Conservation (phyloP, 2,113 vertebrate species). For the Seriola quinqueradiata region DNA sequence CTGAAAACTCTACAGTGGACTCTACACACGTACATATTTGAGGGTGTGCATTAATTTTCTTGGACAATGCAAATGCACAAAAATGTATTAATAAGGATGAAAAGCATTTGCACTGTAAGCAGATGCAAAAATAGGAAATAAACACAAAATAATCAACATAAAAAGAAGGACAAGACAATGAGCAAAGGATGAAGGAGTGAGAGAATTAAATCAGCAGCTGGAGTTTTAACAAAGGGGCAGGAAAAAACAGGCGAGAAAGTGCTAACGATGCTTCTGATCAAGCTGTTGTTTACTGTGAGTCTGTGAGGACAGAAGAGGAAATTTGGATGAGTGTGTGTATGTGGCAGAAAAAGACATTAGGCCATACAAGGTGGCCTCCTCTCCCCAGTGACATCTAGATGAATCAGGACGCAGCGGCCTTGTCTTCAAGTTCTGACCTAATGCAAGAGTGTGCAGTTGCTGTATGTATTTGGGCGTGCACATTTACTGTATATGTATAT, state of each 20-base stretch:
- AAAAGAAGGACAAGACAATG: conserved; percentile 19
- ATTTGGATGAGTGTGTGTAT: neutral
- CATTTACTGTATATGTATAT: conserved; percentile 12
- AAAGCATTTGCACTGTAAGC: neutral
- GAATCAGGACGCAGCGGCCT: conserved; percentile 23
- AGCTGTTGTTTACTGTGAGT: conserved; percentile 43
- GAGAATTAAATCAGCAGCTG: conserved; percentile 10
- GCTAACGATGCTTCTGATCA: conserved; percentile 46
- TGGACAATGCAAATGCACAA: neutral
- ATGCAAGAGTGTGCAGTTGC: neutral
- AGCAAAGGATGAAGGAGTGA: neutral
- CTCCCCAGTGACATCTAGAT: neutral
- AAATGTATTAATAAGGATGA: neutral
- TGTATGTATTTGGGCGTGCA: conserved; percentile 19
- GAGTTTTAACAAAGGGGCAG: neutral
- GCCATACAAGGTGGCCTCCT: neutral
- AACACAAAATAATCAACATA: conserved; percentile 18
- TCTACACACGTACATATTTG: neutral
- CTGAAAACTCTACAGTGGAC: neutral
- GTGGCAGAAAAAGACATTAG: neutral
- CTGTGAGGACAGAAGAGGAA: neutral
- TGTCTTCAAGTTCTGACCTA: neutral
- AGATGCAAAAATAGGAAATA: neutral
- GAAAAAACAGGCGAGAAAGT: conserved; percentile 22
- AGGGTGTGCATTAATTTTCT: neutral